Base-by-base conservation (phyloP, 1,140 invertebrate species). In the Conus ventricosus region DNA sequence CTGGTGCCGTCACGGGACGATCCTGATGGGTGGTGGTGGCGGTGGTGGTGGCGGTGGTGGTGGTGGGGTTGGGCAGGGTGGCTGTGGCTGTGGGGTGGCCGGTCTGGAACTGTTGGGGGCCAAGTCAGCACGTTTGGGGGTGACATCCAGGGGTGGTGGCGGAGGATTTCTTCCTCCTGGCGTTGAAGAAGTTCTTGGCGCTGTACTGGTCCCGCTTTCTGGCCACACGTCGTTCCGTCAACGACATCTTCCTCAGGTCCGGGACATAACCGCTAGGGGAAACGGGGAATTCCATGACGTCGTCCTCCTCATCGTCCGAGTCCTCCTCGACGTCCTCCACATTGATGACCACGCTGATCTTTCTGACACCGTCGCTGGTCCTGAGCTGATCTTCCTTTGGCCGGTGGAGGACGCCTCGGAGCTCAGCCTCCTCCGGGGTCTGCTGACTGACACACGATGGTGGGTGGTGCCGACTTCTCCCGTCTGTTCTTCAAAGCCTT, bases 171-270 rank as follows among this genome's bases (percentile, higher is more conserved):
- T 54, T 71, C n/a, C 85, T 51, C 57, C 25, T 54, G 11, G 71
- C 85, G 67, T 86, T 86, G 85, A 86, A 86, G 10, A 86, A 27
- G 63, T 76, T 86, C 51, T 86, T 86, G 71, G 85, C 54, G 23
- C 85, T 86, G 85, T 39, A 86, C 5, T 17, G 63, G 0, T 86
- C 85, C 53, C 85, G 75, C 85, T 86, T 39, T 63, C 23, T 86
- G 67, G 85, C 85, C 51, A 86, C n/a, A 13, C 85, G 25, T 51
- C 85, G 85, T 13, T 86, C 85, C 85, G 85, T 54, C 27, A 76
- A 5, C 27, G 67, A 15, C 51, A 10, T n/a, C 11, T 76, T 76
- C 51, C 5, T n/a, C 81, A 53, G 11, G 0, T 83, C 54, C 13
- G 53, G 15, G 27, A 51, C 39, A 4, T 27, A 7, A 39, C 23